Base-by-base conservation (phyloP, 2,113 vertebrate genomes). In the Ornithorhynchus anatinus region DNA sequence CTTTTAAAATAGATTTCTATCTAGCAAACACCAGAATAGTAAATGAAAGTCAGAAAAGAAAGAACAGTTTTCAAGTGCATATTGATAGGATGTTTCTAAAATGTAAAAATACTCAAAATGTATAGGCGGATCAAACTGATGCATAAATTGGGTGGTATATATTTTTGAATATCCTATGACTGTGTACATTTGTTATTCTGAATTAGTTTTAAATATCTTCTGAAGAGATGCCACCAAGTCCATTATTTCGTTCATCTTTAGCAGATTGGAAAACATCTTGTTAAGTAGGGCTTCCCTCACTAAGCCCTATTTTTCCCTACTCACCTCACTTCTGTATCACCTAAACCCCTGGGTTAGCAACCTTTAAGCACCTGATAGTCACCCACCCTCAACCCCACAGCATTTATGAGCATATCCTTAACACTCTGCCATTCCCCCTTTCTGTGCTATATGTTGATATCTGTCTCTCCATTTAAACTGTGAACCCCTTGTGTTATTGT, bases 121-220 rank as follows among this genome's bases (percentile, higher is more conserved):
- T 58, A 53, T 45, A 67, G 56, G 31, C 59, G 51, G 73, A 62
- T 6, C 45, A n/a, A 67, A 63, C 8, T 32, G 54, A 45, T 17
- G 3, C 17, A 61, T 67, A 37, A 73, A 60, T 61, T 64, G 33
- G 19, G 45, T 14, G 16, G 6, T 48, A 14, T 5, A 39, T 39
- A 20, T 52, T 60, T 59, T 42, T 35, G 72, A 80, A 20, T 44
- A 23, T 2, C 4, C 5, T 54, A 11, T 60, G 1, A 29, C 23
- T 50, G 23, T 44, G 40, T 19, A 32, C 10, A 40, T 50, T 5
- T 40, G 11, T 71, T 9, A 48, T 57, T 71, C 71, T 23, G 36
- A 33, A 59, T 53, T 19, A 39, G 23, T 17, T 33, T 40, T 47
- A 66, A 79, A 59, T 75, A 64, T 67, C 43, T 12, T 63, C 15